Evolutionary conservation across 2,888 invertebrate species (phyloP).

Genomic region (Philonicus albiceps): DNA sequence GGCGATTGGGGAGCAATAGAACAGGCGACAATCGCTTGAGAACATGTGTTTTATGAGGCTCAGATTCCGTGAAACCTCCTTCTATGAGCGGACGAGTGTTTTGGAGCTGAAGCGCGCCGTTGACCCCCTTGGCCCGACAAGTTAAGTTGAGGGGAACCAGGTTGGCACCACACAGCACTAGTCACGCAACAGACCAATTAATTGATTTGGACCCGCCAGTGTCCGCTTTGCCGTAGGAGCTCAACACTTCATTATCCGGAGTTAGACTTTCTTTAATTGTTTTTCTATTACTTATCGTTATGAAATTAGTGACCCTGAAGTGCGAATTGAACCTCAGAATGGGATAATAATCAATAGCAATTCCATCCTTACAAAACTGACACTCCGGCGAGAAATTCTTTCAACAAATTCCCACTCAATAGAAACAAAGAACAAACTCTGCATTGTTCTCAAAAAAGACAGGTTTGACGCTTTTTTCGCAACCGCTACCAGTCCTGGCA

Average conservation of each 20-base stretch:
- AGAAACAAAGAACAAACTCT: not conserved
- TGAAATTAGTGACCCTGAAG: not conserved
- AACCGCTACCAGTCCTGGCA: not conserved
- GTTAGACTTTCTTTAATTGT: not conserved
- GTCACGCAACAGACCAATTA: slow-evolving; percentile 24
- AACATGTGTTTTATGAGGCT: slow-evolving; percentile 1
- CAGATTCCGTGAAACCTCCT: not conserved
- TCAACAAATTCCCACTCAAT: not conserved
- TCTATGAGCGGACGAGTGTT: not conserved
- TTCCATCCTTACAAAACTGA: not conserved
- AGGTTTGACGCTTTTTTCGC: not conserved
- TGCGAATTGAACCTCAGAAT: not conserved
- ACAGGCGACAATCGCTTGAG: not conserved
- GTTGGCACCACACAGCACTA: not conserved
- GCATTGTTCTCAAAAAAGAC: not conserved
- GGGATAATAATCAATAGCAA: not conserved
- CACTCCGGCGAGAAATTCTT: not conserved
- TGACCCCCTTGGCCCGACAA: not conserved
- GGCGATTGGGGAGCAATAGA: not conserved
- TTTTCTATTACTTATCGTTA: not conserved
- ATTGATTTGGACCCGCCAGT: not conserved
- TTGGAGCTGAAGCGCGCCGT: not conserved
- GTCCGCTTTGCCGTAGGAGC: not conserved
- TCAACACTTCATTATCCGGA: not conserved
- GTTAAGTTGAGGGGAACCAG: not conserved